Evolutionary conservation across 2,888 invertebrate species (phyloP).

Genomic region (Synanthedon myopaeformis): DNA sequence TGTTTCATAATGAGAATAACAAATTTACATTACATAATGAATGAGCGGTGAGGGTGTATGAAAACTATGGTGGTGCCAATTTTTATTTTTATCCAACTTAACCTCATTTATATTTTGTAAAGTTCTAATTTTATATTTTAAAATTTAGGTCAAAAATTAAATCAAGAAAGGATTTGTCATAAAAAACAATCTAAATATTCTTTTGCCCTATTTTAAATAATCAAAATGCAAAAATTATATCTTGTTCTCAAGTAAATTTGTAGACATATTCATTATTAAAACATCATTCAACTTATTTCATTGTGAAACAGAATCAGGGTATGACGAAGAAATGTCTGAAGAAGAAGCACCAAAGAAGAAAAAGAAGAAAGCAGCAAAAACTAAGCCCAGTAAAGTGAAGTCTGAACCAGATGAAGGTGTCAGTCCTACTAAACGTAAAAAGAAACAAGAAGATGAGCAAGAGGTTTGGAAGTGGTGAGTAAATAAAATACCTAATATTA

Average conservation of each 20-base stretch:
- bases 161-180: too few species aligned
- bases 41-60: background rate
- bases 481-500: background rate
- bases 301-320: slow-evolving; percentile 50
- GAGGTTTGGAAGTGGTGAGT: slow-evolving; percentile 94
- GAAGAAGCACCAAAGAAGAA: slow-evolving; percentile 71
- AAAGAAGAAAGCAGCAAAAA: slow-evolving; percentile 51
- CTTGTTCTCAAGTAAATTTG: too few species aligned
- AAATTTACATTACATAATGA: background rate
- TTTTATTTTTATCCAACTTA: too few species aligned
- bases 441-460: slow-evolving; percentile 83
- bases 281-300: background rate
- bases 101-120: background rate
- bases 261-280: background rate
- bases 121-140: background rate
- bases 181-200: too few species aligned
- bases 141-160: background rate
- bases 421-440: slow-evolving; percentile 77
- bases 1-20: too few species aligned
- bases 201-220: too few species aligned
- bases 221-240: too few species aligned
- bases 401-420: slow-evolving; percentile 27
- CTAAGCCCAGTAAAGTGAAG: slow-evolving; percentile 37
- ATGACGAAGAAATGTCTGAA: slow-evolving; percentile 69
- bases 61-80: too few species aligned